Conservation (phyloP, 1,140 invertebrate genomes). For the Dinoponera quadriceps region DNA sequence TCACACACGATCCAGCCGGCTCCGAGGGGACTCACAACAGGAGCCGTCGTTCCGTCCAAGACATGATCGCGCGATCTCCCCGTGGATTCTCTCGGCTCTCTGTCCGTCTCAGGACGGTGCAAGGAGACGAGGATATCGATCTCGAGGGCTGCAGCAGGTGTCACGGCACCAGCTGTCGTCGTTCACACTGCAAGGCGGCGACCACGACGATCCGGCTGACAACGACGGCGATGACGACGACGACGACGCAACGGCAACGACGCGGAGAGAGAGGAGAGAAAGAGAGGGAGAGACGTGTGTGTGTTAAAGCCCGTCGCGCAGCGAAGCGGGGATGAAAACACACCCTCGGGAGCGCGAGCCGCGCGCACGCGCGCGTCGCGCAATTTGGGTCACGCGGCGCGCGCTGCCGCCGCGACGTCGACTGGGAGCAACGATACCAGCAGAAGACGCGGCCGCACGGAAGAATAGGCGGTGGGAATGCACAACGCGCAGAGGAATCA, state of each 20-base stretch:
- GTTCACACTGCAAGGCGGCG: constrained; percentile 27
- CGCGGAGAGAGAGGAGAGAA: not conserved
- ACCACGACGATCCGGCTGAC: not conserved
- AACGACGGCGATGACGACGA: not conserved
- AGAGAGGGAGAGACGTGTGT: not conserved
- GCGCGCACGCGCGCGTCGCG: constrained; percentile 66
- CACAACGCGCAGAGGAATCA: too few relatives aligned
- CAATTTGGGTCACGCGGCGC: constrained; percentile 75
- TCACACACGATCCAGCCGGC: not conserved
- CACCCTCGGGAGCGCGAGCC: constrained; percentile 68
- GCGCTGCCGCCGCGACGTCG: constrained; percentile 7
- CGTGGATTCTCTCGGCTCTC: not conserved
- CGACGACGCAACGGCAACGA: not conserved
- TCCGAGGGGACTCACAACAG: not conserved
- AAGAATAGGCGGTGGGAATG: too few relatives aligned
- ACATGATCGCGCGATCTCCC: constrained; percentile 37
- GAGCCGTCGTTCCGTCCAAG: constrained; percentile 7
- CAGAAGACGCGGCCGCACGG: too few relatives aligned
- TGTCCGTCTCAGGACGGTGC: constrained; percentile 5
- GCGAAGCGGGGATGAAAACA: constrained; percentile 71
- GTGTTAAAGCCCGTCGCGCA: not conserved
- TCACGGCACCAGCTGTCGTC: constrained; percentile 61
- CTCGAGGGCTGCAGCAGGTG: constrained; percentile 69
- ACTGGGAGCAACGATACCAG: too few relatives aligned
- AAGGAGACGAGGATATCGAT: constrained; percentile 68